Conservation (phyloP, 2,113 vertebrate species). For the Gobius niger region DNA sequence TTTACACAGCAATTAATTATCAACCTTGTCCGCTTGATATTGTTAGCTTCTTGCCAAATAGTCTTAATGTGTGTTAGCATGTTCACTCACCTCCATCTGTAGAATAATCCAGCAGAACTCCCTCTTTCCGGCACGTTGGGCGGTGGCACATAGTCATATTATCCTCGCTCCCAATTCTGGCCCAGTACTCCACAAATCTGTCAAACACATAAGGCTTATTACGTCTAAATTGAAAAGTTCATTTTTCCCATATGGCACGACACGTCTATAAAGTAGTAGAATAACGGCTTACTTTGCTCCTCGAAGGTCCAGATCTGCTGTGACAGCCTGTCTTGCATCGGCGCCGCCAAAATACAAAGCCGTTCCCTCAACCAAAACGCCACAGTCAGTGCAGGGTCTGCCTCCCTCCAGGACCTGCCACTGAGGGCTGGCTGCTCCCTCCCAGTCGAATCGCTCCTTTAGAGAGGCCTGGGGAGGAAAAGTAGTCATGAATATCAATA, state of each 20-base stretch:
- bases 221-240: background rate
- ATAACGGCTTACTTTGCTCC: constrained; percentile 88
- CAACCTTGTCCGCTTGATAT: background rate
- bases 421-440: constrained; percentile 85
- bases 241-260: background rate
- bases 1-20: background rate
- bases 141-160: constrained; percentile 95
- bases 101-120: constrained; percentile 93
- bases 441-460: constrained; percentile 97
- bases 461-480: constrained; percentile 82
- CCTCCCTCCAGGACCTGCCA: constrained; percentile 96
- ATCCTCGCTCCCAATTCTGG: constrained; percentile 93
- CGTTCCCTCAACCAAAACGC: constrained; percentile 90
- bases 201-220: constrained; percentile 9
- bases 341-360: constrained; percentile 92
- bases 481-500: background rate
- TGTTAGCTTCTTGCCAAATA: background rate
- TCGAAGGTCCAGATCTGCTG: constrained; percentile 90
- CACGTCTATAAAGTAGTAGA: background rate
- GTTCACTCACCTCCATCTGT: constrained; percentile 84
- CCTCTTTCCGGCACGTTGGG: constrained; percentile 92
- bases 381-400: constrained; percentile 89
- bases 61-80: background rate
- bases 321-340: constrained; percentile 90
- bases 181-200: constrained; percentile 99